Base-by-base conservation (phyloP, 2,113 vertebrate species). In the Chrysochloris asiatica region DNA sequence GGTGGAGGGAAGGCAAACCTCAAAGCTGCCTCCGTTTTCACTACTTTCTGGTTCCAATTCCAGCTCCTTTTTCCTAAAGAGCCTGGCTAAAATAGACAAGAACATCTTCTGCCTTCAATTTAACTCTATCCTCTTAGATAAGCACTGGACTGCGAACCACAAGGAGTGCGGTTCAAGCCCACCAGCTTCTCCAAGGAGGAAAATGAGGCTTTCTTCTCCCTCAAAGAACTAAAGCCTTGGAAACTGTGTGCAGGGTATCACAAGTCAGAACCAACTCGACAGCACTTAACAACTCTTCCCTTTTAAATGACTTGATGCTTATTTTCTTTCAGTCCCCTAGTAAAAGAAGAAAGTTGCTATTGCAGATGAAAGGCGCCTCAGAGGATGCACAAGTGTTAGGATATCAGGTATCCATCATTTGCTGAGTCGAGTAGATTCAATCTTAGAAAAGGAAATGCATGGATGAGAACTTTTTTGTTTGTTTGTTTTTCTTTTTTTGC, bases 11-110 rank as follows among this genome's bases (percentile, higher is more conserved):
- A 89, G 88, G 56, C 71, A 88, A 90, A 65, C 59, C 91, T 54
- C 36, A 82, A 93, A 87, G 90, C 76, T 85, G 86, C 86, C 92
- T 90, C 9, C 2, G 59, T 59, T 89, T 82, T 82, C 93, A 82
- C 41, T 71, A 73, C 56, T 71, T 90, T 81, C 77, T 69, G 69
- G 41, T 82, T 94, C 91, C 89, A 86, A 79, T 63, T 92, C 85
- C 81, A 92, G 67, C 52, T 71, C 73, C 84, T 67, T 78, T 73
- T 91, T 67, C 81, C 85, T 90, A 45, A 90, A 92, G 48, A 83
- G 82, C 59, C 45, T 65, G 63, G 88, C 59, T 88, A 72, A 90
- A 90, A 90, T n/a, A 92, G 54, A 78, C 26, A 81, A 48, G 10
- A 67, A 80, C 54, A 52, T 75, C 76, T 75, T 90, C 79, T 73